Percentiles rank a stretch among this genome's conserved stretches.
phyloP scores from a whole-genome alignment of 2,888 invertebrate genomes.

The Lithophane socia region DNA sequence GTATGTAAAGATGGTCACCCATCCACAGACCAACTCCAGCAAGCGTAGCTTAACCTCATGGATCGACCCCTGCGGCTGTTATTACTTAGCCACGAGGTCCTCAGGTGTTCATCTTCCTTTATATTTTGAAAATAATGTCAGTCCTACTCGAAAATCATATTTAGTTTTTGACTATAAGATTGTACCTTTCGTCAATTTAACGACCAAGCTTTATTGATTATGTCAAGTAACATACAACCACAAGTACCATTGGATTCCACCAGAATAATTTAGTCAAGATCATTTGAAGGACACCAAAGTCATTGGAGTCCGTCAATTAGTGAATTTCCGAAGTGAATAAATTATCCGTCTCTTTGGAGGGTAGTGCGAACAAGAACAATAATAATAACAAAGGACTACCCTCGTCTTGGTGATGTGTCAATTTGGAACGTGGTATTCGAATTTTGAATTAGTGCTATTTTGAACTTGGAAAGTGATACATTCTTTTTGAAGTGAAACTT shows the following conservation, averaged over 20 bases:
- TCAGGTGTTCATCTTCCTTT: neutral
- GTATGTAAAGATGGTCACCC: no score
- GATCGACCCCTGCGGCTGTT: no score
- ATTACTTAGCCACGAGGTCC: no score
- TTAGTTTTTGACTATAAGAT: neutral
- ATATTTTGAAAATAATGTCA: neutral
- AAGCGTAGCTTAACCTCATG: no score
- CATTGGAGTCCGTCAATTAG: conserved; percentile 49
- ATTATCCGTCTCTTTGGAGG: conserved; percentile 30
- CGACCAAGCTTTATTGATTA: neutral
- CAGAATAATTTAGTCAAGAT: conserved; percentile 28
- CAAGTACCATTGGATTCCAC: conserved; percentile 1
- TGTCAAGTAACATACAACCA: neutral
- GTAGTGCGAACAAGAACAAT: conserved; percentile 34
- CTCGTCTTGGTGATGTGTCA: conserved; percentile 25
- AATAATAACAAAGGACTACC: conserved; percentile 32
- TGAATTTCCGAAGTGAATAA: conserved; percentile 47
- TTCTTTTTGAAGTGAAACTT: neutral
- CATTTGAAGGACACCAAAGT: conserved; percentile 25
- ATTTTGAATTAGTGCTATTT: conserved; percentile 24
- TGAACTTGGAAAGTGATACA: neutral
- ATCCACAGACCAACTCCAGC: no score
- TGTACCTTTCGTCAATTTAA: neutral
- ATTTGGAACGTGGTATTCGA: conserved; percentile 19
- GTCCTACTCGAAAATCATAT: neutral